These are phyloP conservation scores for Eleutherodactylus coqui DNA, from an alignment of 2,797 vertebrate species.

Conservation along the genomic window DNA sequence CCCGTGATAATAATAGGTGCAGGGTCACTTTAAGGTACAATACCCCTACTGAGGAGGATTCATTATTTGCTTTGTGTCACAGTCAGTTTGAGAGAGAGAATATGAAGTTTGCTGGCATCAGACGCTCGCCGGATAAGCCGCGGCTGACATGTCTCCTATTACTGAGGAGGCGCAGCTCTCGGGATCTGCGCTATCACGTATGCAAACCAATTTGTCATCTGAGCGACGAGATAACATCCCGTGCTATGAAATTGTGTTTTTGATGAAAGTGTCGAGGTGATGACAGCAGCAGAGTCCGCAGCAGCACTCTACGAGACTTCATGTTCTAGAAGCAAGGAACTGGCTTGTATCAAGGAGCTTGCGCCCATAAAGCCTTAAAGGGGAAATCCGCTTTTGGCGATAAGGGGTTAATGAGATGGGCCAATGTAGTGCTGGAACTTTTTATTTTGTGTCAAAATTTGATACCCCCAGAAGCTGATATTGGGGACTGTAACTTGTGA, in stretches of 20 bases:
- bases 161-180: neutral
- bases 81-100: conserved; percentile 19
- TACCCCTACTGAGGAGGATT: too few species aligned
- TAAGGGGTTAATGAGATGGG: too few species aligned
- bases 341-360: too few species aligned
- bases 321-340: neutral
- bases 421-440: too few species aligned
- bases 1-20: too few species aligned
- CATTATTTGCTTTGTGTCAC: conserved; percentile 16
- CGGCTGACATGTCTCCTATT: conserved; percentile 22
- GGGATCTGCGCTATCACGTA: neutral
- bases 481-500: too few species aligned
- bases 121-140: neutral
- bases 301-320: neutral
- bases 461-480: too few species aligned
- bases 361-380: too few species aligned
- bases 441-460: too few species aligned
- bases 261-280: conserved; percentile 46
- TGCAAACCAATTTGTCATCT: conserved; percentile 50
- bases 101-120: neutral
- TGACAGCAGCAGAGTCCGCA: conserved; percentile 15
- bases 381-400: too few species aligned
- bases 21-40: too few species aligned
- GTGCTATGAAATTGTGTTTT: conserved; percentile 56
- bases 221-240: conserved; percentile 5